Evolutionary conservation across 2,113 vertebrate genomes (phyloP).

Genomic region (Gavialis gangeticus): DNA sequence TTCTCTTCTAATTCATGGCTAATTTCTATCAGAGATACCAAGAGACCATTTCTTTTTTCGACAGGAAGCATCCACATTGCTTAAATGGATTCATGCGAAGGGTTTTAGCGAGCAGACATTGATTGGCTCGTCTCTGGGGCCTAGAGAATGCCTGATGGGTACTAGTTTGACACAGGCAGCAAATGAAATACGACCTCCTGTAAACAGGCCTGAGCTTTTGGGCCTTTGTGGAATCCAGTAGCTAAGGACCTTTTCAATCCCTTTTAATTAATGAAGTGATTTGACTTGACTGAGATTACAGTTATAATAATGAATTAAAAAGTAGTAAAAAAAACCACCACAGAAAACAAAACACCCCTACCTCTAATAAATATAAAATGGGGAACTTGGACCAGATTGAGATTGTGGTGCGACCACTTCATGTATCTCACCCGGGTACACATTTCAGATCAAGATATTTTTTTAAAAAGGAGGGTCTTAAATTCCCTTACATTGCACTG

Average conservation of each 20-base stretch:
- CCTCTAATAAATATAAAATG: conserved; percentile 55
- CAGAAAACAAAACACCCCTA: neutral
- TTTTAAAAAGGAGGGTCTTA: conserved; percentile 33
- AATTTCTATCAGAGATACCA: conserved; percentile 94
- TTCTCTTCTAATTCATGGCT: conserved; percentile 93
- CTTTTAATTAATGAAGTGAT: conserved; percentile 95
- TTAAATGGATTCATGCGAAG: conserved; percentile 90
- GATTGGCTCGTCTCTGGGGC: conserved; percentile 89
- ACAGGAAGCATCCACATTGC: conserved; percentile 90
- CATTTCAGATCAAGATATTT: neutral
- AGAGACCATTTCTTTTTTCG: conserved; percentile 85
- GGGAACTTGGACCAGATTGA: conserved; percentile 26
- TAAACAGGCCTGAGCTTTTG: conserved; percentile 87
- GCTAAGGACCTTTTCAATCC: conserved; percentile 90
- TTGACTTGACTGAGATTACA: conserved; percentile 85
- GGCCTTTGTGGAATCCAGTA: conserved; percentile 86
- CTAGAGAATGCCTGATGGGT: conserved; percentile 73
- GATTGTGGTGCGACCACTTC: neutral
- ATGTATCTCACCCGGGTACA: conserved; percentile 16
- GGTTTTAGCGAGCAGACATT: conserved; percentile 88
- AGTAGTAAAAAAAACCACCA: conserved; percentile 66
- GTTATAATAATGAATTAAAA: conserved; percentile 85
- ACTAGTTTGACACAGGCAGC: conserved; percentile 89
- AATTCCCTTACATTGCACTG: neutral
- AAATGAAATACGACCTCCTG: conserved; percentile 94